phyloP scores from a whole-genome alignment of 2,797 vertebrate species.

The Antennarius maculatus region DNA sequence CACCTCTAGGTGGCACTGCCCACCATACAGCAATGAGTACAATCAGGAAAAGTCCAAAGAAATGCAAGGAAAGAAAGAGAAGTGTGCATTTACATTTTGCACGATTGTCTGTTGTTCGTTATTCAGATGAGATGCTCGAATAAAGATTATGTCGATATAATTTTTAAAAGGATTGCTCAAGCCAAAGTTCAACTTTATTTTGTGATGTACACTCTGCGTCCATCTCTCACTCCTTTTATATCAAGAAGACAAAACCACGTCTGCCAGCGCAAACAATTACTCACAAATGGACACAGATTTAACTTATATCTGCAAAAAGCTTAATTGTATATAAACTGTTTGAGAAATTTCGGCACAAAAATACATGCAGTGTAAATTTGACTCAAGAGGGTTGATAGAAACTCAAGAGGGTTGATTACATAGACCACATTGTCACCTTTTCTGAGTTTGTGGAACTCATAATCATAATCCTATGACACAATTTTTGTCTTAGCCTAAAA shows the following conservation, averaged over 20 bases:
- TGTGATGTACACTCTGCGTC: not conserved
- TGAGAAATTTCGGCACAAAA: not conserved
- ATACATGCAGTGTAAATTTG: not conserved
- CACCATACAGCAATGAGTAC: slow-evolving; percentile 31
- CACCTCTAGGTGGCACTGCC: slow-evolving; percentile 74
- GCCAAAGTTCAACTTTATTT: not conserved
- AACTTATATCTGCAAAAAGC: not conserved
- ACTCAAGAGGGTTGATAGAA: too few relatives aligned
- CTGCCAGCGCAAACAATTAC: too few relatives aligned
- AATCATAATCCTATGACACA: not conserved
- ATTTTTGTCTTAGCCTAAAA: not conserved
- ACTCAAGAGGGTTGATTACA: too few relatives aligned
- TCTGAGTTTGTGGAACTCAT: too few relatives aligned
- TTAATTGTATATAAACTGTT: not conserved
- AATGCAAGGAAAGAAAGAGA: not conserved
- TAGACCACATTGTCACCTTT: too few relatives aligned
- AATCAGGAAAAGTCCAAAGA: not conserved
- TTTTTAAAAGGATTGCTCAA: not conserved
- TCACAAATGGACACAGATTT: not conserved
- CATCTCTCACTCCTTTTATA: not conserved
- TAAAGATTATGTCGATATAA: not conserved
- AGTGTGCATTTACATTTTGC: not conserved
- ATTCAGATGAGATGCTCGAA: not conserved
- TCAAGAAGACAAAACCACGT: not conserved
- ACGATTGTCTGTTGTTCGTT: not conserved